Evolutionary conservation across 2,888 invertebrate genomes (phyloP).

Genomic region (Trichopria drosophilae): DNA sequence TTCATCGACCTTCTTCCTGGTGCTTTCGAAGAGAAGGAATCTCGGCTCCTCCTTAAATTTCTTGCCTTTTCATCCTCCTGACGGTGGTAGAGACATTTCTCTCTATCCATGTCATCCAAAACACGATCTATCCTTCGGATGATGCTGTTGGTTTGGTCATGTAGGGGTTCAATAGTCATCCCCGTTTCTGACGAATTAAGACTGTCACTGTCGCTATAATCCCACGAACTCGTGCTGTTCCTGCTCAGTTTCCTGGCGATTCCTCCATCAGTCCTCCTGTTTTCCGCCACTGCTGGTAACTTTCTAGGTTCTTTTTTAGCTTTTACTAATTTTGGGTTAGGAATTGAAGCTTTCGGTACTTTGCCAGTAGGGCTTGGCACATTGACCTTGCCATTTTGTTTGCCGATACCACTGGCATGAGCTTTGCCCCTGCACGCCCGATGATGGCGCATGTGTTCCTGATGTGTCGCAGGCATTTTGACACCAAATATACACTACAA

Average conservation of each 20-base stretch:
- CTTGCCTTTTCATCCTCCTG: slow-evolving; percentile 1
- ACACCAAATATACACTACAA: neutral
- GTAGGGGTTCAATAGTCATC: slow-evolving; percentile 29
- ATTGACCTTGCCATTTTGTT: slow-evolving; percentile 52
- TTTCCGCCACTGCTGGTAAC: slow-evolving; percentile 38
- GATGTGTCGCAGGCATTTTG: slow-evolving; percentile 60
- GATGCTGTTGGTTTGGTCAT: slow-evolving; percentile 38
- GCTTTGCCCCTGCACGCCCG: slow-evolving; percentile 76
- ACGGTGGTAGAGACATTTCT: slow-evolving; percentile 27
- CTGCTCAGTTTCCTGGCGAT: slow-evolving; percentile 59
- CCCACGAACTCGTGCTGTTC: slow-evolving; percentile 68
- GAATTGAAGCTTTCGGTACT: neutral
- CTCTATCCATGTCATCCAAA: slow-evolving; percentile 43
- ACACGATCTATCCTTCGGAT: slow-evolving; percentile 42
- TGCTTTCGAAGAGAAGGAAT: slow-evolving; percentile 9
- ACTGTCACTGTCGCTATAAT: slow-evolving; percentile 70
- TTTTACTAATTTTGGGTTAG: slow-evolving; percentile 10
- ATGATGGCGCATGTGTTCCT: slow-evolving; percentile 66
- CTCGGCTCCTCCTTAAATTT: slow-evolving; percentile 3
- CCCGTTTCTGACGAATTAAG: slow-evolving; percentile 60
- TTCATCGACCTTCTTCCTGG: slow-evolving; percentile 31
- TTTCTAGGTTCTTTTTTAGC: slow-evolving; percentile 26
- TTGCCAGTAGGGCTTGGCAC: slow-evolving; percentile 7
- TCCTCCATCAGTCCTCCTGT: slow-evolving; percentile 42
- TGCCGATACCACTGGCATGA: slow-evolving; percentile 72